These are phyloP conservation scores for Drosophila pectinifera DNA, from an alignment of 1,140 invertebrate species.

Conservation along the genomic window DNA sequence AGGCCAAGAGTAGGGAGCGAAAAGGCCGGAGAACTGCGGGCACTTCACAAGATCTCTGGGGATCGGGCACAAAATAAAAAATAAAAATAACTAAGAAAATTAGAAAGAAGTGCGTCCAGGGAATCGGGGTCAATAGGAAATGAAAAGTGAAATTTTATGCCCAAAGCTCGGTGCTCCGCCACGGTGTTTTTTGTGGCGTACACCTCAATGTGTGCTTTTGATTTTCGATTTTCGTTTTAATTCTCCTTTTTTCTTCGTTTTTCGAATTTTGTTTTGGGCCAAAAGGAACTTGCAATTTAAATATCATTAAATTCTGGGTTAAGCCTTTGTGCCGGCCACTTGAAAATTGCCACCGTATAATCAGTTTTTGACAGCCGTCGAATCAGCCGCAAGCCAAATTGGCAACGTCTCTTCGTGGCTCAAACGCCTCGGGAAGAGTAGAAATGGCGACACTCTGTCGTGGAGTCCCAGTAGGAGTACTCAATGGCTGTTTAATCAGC, in stretches of 20 bases:
- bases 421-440: conserved; percentile 7
- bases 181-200: conserved; percentile 30
- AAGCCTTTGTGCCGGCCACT: conserved; percentile 76
- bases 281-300: conserved; percentile 82
- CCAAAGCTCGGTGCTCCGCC: conserved; percentile 46
- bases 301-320: conserved; percentile 82
- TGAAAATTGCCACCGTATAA: conserved; percentile 82
- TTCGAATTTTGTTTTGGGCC: conserved; percentile 31
- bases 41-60: conserved; percentile 37
- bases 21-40: conserved; percentile 42
- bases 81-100: conserved; percentile 30
- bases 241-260: conserved; percentile 13
- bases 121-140: conserved; percentile 78
- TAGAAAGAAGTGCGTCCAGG: conserved; percentile 79
- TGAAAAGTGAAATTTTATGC: conserved; percentile 79
- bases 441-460: conserved; percentile 45
- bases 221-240: conserved; percentile 36
- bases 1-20: conserved; percentile 54
- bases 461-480: conserved; percentile 6
- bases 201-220: conserved; percentile 31
- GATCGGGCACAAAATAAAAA: conserved; percentile 4
- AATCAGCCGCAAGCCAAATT: conserved; percentile 45
- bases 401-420: conserved; percentile 28
- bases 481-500: conserved; percentile 42
- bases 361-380: conserved; percentile 69